Conservation (phyloP, 1,140 invertebrate species). For the Bemisia tabaci region DNA sequence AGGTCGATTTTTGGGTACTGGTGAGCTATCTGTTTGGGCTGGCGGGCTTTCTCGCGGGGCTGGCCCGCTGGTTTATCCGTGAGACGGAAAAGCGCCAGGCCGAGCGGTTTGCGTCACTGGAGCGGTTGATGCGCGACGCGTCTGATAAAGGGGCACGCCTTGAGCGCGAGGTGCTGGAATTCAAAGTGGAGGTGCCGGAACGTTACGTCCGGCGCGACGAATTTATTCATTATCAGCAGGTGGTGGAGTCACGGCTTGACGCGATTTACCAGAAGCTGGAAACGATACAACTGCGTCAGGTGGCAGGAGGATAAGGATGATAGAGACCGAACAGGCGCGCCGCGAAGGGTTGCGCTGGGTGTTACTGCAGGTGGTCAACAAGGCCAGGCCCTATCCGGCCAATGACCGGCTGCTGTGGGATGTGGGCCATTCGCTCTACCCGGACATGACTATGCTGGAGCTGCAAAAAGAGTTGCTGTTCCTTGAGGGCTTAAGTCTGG, state of each 20-base stretch:
- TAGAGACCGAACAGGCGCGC: conserved; percentile 3
- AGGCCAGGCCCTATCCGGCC: conserved; percentile 1
- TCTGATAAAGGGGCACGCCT: too few relatives aligned
- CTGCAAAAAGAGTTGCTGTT: conserved; percentile 3
- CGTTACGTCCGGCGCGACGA: too few relatives aligned
- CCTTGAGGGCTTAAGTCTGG: conserved; percentile 3
- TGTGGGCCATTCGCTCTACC: conserved; percentile 3
- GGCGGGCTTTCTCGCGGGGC: too few relatives aligned
- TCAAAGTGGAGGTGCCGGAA: too few relatives aligned
- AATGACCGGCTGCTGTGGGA: conserved; percentile 3
- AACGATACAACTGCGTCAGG: conserved; percentile 3
- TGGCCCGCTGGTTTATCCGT: too few relatives aligned
- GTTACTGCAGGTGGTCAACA: conserved; percentile 3
- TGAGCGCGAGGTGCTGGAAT: too few relatives aligned
- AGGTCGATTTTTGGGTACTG: too few relatives aligned
- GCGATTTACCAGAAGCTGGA: conserved; percentile 3
- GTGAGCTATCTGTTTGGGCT: too few relatives aligned
- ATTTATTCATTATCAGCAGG: too few relatives aligned
- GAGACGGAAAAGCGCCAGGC: too few relatives aligned
- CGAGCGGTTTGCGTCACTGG: too few relatives aligned
- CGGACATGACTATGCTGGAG: conserved; percentile 3
- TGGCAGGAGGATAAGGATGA: conserved; percentile 2
- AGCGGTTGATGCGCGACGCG: too few relatives aligned
- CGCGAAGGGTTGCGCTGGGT: conserved; percentile 3
- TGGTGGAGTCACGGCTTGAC: not conserved